phyloP scores from a whole-genome alignment of 1,140 invertebrate genomes.

The Andrena cerasifolii region DNA sequence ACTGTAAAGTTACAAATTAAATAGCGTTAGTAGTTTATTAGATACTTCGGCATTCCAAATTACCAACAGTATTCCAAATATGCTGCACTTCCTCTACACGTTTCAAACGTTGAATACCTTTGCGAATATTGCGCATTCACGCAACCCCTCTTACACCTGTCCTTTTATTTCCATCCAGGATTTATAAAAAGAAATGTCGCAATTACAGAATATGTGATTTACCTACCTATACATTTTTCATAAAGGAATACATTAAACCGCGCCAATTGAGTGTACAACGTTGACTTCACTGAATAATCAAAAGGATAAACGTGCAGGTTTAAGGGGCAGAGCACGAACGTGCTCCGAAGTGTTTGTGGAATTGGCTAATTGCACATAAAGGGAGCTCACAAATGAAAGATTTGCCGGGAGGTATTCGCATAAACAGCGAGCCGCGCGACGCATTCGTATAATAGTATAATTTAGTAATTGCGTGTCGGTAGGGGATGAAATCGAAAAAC shows the following conservation, averaged over 20 bases:
- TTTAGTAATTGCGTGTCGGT: constrained; percentile 7
- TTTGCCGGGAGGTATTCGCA: constrained; percentile 24
- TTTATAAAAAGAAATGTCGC: too few relatives aligned
- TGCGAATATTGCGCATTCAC: too few relatives aligned
- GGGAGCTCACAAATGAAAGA: constrained; percentile 13
- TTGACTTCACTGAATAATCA: not conserved
- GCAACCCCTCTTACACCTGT: too few relatives aligned
- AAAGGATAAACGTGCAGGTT: not conserved
- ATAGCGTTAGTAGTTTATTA: too few relatives aligned
- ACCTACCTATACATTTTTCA: too few relatives aligned
- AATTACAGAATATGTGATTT: too few relatives aligned
- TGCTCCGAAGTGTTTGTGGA: constrained; percentile 33
- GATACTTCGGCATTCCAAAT: too few relatives aligned
- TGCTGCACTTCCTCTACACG: too few relatives aligned
- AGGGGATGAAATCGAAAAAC: constrained; percentile 60
- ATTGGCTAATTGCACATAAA: constrained; percentile 11
- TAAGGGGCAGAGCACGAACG: not conserved
- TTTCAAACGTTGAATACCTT: too few relatives aligned
- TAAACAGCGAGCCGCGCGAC: constrained; percentile 44
- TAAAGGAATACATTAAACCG: not conserved
- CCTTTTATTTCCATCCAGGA: too few relatives aligned
- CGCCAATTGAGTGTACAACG: not conserved
- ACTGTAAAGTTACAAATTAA: too few relatives aligned
- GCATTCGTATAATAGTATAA: constrained; percentile 55
- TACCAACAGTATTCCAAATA: too few relatives aligned